A percentile compares a stretch with the other conserved stretches of the same genome.
Conservation (phyloP, 2,113 vertebrate species). For the Petromus typicus region DNA sequence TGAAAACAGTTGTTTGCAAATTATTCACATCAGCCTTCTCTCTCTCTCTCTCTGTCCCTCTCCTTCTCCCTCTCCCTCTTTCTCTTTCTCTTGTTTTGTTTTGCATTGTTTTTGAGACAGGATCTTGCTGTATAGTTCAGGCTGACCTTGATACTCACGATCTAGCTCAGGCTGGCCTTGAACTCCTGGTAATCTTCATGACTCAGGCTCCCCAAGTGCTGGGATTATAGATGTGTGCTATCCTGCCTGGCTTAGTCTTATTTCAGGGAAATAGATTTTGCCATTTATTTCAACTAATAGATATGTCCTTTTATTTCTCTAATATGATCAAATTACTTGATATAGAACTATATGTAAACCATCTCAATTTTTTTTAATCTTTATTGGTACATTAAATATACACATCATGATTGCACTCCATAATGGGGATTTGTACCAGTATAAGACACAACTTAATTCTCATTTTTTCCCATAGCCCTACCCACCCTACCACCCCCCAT, state of each 20-base stretch:
- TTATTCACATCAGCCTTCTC: background rate
- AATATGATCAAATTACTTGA: background rate
- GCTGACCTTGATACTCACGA: background rate
- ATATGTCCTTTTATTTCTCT: background rate
- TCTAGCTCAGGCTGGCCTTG: background rate
- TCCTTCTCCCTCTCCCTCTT: too few species aligned
- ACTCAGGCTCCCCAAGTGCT: background rate
- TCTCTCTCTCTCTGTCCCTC: too few species aligned
- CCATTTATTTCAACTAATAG: background rate
- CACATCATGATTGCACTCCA: too few species aligned
- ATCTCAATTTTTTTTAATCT: conserved; percentile 1
- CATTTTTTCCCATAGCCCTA: too few species aligned
- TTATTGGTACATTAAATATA: too few species aligned
- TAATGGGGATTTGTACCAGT: too few species aligned
- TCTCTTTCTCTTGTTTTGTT: too few species aligned
- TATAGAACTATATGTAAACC: background rate
- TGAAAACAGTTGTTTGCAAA: conserved; percentile 57
- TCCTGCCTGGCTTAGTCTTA: background rate
- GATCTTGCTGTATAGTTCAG: background rate
- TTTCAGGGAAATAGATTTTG: background rate
- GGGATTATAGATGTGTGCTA: background rate
- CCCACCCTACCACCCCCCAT: too few species aligned
- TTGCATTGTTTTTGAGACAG: background rate
- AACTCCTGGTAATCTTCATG: background rate
- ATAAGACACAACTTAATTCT: too few species aligned